Base-by-base conservation (phyloP, 1,140 invertebrate genomes). In the Parapsyche elsis region DNA sequence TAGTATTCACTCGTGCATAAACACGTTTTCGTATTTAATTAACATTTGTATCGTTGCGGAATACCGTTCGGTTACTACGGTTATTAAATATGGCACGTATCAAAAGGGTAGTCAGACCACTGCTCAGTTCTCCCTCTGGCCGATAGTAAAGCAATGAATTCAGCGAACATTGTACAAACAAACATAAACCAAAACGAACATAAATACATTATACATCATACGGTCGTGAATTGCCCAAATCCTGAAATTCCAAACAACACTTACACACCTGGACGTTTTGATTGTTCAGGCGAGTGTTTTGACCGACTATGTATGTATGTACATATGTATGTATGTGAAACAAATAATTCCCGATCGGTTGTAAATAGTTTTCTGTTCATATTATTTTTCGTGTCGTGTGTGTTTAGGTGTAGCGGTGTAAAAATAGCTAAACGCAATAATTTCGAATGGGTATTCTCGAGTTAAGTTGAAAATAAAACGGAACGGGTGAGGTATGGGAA, bases 391-490 rank as follows among this genome's bases (percentile, higher is more conserved):
- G 30, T 38, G 30, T 61, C 19, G 16, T 61, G 9, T 61, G 16
- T 21, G 57, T 61, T 21, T 61, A 21, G 16, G 57, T 19, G 30
- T n/a, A 38, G 7, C 64, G 64, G 16, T 67, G 38, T 45, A 73
- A 30, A 73, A 73, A 73, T 73, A 45, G 30, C 7, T 5, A 38
- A 73, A 73, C 71, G 71, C 71, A 26, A 59, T 76, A 38, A 16
- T 76, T 76, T 21, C 45, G 12, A 61, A 57, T 57, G 49, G 74
- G n/a, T 16, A 59, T 76, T 73, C 24, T 19, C 9, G 30, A 38
- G 30, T 44, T 73, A n/a, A 30, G 71, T 23, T 23, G n/a, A 38
- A 26, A 70, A 74, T 53, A 74, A 74, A 74, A 74, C 21, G 74
- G 71, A 30, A 30, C 21, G 30, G 9, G 71, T n/a, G 49, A 9